These are phyloP conservation scores for Eulithis testata DNA, from an alignment of 2,888 invertebrate species.

Conservation along the genomic window DNA sequence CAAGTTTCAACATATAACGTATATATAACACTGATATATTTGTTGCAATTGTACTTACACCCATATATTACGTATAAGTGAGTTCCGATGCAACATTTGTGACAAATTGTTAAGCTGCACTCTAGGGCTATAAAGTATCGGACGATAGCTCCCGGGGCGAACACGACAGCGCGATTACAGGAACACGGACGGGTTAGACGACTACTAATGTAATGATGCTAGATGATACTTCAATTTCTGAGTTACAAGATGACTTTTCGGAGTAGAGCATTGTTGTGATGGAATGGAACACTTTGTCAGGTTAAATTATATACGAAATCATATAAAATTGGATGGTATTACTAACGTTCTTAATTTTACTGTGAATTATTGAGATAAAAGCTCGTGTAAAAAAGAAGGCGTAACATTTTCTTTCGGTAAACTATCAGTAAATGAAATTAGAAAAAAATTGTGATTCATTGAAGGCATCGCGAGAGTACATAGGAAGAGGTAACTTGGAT, in stretches of 20 bases:
- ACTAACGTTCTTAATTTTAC: background rate
- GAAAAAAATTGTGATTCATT: no score
- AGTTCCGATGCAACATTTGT: slow-evolving; percentile 52
- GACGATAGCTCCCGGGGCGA: slow-evolving; percentile 67
- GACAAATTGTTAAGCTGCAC: slow-evolving; percentile 67
- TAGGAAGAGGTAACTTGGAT: no score
- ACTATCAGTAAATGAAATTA: no score
- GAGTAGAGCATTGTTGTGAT: background rate
- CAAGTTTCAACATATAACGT: slow-evolving; percentile 5
- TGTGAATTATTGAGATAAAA: background rate
- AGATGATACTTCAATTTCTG: slow-evolving; percentile 30
- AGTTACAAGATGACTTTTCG: slow-evolving; percentile 9
- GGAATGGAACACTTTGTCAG: background rate
- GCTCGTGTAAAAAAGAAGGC: no score
- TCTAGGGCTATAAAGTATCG: slow-evolving; percentile 55
- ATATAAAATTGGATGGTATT: no score
- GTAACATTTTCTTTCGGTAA: no score
- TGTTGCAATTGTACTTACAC: slow-evolving; percentile 37
- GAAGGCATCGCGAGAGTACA: no score
- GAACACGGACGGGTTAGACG: slow-evolving; percentile 47
- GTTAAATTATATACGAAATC: no score
- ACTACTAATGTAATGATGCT: slow-evolving; percentile 30
- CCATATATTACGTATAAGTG: slow-evolving; percentile 26
- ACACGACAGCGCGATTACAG: slow-evolving; percentile 70
- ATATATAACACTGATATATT: slow-evolving; percentile 21